Conservation (phyloP, 2,797 vertebrate species). For the Micrastur ruficollis region DNA sequence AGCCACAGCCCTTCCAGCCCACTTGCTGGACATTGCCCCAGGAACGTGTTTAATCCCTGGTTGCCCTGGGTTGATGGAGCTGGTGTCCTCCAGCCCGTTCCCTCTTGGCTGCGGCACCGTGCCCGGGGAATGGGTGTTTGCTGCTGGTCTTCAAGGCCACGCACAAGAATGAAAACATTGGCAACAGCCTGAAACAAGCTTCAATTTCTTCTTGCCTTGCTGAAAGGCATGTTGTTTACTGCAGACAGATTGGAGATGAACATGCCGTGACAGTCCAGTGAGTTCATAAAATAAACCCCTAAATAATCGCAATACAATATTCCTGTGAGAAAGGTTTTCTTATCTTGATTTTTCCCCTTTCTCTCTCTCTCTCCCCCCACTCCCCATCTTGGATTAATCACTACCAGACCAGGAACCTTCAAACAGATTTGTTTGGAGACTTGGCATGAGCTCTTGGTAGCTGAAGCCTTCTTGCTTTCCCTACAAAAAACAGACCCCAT, state of each 20-base stretch:
- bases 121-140: not conserved
- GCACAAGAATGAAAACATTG: not conserved
- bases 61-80: not conserved
- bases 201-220: not conserved
- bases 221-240: not conserved
- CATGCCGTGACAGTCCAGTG: rapidly evolving
- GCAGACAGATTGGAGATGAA: not conserved
- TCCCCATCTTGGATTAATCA: not conserved
- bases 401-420: constrained; percentile 13
- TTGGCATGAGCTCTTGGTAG: not conserved
- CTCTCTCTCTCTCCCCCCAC: not conserved
- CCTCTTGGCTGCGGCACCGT: not conserved
- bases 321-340: not conserved
- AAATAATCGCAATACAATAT: not conserved
- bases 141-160: not conserved
- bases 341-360: not conserved
- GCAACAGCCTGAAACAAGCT: not conserved
- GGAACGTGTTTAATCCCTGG: not conserved
- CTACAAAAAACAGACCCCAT: not conserved
- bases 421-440: constrained; percentile 5
- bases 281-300: not conserved
- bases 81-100: not conserved
- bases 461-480: not conserved
- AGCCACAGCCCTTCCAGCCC: not conserved
- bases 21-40: not conserved